phyloP scores from a whole-genome alignment of 1,140 invertebrate species.

The Lysiphlebus fabarum region DNA sequence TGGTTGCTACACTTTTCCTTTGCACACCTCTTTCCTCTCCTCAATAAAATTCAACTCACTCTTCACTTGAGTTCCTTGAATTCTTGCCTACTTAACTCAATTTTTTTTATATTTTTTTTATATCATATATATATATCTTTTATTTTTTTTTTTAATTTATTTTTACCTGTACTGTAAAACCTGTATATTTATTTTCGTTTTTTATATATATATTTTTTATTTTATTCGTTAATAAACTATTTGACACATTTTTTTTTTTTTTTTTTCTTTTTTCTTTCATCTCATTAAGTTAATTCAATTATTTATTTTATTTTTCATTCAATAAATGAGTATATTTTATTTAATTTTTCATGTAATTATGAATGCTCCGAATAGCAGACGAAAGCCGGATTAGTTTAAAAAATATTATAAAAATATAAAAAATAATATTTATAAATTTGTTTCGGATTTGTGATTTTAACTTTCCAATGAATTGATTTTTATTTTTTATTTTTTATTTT shows the following conservation, averaged over 20 bases:
- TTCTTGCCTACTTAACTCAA: not conserved
- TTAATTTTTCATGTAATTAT: constrained; percentile 14
- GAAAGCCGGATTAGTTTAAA: constrained; percentile 7
- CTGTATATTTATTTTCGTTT: no score
- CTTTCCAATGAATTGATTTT: no score
- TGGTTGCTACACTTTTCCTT: constrained; percentile 25
- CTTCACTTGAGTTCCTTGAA: not conserved
- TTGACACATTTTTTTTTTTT: no score
- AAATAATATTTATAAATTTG: no score
- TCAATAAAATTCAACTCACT: not conserved
- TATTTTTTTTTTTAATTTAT: not conserved
- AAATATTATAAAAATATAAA: constrained; percentile 9
- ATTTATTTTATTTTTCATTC: not conserved
- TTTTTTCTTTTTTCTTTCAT: not conserved
- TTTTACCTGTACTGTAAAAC: constrained; percentile 3
- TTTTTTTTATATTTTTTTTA: not conserved
- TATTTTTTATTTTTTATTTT: no score
- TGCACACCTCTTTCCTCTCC: not conserved
- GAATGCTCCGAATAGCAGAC: constrained; percentile 20
- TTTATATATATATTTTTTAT: no score
- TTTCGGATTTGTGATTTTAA: no score
- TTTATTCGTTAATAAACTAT: no score
- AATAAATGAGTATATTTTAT: not conserved
- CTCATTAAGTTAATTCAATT: not conserved
- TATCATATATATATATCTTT: not conserved